phyloP scores from a whole-genome alignment of 2,888 invertebrate species.

The Campoletis raptor region DNA sequence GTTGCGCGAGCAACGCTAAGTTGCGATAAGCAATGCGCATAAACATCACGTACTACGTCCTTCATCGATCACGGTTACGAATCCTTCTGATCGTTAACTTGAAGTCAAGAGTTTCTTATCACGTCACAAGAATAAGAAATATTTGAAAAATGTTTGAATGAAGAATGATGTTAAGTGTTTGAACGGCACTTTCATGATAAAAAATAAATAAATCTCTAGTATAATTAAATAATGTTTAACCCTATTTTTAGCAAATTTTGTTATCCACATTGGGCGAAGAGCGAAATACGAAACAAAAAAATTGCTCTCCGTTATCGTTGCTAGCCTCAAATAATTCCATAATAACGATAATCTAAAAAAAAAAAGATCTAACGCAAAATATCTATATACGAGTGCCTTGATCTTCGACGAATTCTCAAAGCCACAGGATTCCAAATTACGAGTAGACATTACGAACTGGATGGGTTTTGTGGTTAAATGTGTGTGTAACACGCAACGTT shows the following conservation, averaged over 20 bases:
- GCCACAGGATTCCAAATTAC: conserved; percentile 31
- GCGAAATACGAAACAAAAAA: too few species aligned
- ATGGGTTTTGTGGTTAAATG: conserved; percentile 22
- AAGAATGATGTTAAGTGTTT: too few species aligned
- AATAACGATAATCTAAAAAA: not conserved
- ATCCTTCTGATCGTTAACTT: conserved; percentile 3
- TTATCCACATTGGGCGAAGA: not conserved
- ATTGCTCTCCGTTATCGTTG: not conserved
- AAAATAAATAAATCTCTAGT: not conserved
- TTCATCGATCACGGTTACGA: conserved; percentile 8
- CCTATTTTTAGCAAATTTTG: not conserved
- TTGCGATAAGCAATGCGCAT: conserved; percentile 2
- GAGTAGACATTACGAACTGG: conserved; percentile 20
- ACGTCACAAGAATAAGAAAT: not conserved
- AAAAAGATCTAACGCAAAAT: conserved; percentile 7
- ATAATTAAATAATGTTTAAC: not conserved
- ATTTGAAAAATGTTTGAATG: not conserved
- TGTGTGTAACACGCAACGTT: conserved; percentile 30
- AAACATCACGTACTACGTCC: not conserved
- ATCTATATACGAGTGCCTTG: conserved; percentile 5
- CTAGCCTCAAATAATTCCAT: not conserved
- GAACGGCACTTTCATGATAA: too few species aligned
- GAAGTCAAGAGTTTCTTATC: not conserved
- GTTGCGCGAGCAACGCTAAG: not conserved
- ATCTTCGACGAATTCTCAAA: not conserved